Evolutionary conservation across 2,888 invertebrate genomes (phyloP).

Genomic region (Amitus sp.): DNA sequence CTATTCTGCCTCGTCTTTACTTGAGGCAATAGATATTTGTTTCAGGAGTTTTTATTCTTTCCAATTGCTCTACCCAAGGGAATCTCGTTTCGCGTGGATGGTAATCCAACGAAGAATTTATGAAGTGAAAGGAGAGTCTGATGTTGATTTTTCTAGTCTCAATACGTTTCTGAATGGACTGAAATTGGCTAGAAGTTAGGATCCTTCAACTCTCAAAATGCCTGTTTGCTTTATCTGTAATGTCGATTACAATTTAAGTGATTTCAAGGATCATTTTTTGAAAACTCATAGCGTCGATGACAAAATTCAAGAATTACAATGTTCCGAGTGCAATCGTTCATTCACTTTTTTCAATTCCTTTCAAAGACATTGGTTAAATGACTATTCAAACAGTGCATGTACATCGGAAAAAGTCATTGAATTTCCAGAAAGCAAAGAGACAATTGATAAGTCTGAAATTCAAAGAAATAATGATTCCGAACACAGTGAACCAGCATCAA

Average conservation of each 20-base stretch:
- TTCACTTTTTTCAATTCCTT: neutral
- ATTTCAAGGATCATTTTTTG: neutral
- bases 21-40: conserved; percentile 16
- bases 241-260: neutral
- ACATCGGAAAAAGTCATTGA: neutral
- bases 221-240: neutral
- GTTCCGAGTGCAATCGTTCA: neutral
- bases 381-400: neutral
- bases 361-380: neutral
- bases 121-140: conserved; percentile 7
- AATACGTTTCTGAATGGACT: neutral
- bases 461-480: neutral
- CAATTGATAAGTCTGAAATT: neutral
- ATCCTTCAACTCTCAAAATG: neutral
- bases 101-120: conserved; percentile 18
- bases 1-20: conserved; percentile 11
- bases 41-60: conserved; percentile 25
- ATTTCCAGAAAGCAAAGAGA: neutral
- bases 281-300: neutral
- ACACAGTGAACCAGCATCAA: neutral
- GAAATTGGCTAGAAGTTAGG: neutral
- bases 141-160: neutral
- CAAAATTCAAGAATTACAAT: neutral
- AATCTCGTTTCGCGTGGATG: conserved; percentile 20
- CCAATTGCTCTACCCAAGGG: conserved; percentile 19